These are phyloP conservation scores for Nomada hirtipes DNA, from an alignment of 2,888 invertebrate genomes.

Conservation along the genomic window DNA sequence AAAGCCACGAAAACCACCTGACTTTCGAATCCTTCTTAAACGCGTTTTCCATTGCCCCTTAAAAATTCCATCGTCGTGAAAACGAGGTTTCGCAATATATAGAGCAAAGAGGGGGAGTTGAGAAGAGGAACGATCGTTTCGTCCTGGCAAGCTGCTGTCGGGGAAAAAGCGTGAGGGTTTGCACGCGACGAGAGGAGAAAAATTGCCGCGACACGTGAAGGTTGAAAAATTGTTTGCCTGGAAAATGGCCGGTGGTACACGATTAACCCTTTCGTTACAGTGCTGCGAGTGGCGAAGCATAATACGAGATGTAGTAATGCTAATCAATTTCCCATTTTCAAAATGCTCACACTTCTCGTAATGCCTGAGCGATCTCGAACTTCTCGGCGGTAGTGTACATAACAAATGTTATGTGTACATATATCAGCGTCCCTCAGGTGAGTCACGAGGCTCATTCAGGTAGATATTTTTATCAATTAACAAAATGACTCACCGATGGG, in stretches of 20 bases:
- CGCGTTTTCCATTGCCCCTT: not conserved
- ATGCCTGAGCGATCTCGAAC: too few species aligned
- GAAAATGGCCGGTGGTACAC: not conserved
- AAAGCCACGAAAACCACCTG: not conserved
- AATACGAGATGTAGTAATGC: too few species aligned
- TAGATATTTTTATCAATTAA: too few species aligned
- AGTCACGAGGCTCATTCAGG: too few species aligned
- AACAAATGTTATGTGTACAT: too few species aligned
- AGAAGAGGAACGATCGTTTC: not conserved
- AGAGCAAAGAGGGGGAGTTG: too few species aligned
- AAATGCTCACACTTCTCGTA: too few species aligned
- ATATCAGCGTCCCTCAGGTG: too few species aligned
- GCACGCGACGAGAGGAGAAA: not conserved
- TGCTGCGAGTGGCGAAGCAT: too few species aligned
- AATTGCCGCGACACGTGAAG: not conserved
- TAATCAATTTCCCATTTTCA: too few species aligned
- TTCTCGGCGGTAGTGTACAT: too few species aligned
- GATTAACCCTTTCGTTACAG: not conserved
- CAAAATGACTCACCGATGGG: too few species aligned
- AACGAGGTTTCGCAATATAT: not conserved
- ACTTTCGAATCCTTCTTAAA: not conserved
- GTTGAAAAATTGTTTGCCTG: constrained; percentile 10
- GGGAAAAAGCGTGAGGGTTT: not conserved
- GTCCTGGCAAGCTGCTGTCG: not conserved
- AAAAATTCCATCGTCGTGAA: constrained; percentile 19